phyloP scores from a whole-genome alignment of 2,113 vertebrate genomes.

The Perognathus longimembris region DNA sequence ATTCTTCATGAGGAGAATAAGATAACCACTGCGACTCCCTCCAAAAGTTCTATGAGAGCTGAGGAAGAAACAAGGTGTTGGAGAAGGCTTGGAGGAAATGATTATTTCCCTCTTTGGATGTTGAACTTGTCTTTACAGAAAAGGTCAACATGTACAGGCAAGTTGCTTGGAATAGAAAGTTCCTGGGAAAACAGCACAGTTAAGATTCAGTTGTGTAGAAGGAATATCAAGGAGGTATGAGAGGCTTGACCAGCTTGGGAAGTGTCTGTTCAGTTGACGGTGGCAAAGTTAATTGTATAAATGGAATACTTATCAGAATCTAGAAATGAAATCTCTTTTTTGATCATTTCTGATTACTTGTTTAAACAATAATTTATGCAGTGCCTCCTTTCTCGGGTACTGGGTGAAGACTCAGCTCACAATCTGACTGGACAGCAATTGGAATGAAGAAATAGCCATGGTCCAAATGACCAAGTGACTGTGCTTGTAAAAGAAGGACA shows the following conservation, averaged over 20 bases:
- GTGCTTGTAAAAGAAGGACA: not conserved
- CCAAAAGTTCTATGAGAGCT: not conserved
- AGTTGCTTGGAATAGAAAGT: slow-evolving; percentile 49
- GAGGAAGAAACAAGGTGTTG: not conserved
- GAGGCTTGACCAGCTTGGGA: slow-evolving; percentile 19
- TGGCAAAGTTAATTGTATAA: not conserved
- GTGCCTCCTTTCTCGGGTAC: not conserved
- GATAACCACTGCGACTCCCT: not conserved
- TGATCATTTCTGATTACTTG: not conserved
- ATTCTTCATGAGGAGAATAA: not conserved
- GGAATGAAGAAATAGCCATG: not conserved
- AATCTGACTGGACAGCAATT: not conserved
- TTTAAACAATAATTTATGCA: not conserved
- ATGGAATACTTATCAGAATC: not conserved
- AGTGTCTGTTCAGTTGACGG: not conserved
- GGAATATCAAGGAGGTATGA: slow-evolving; percentile 43
- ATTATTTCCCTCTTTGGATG: slow-evolving; percentile 1
- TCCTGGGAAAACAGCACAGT: slow-evolving; percentile 50
- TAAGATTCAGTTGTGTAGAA: not conserved
- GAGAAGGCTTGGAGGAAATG: not conserved
- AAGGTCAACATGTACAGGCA: slow-evolving; percentile 58
- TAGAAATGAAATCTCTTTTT: not conserved
- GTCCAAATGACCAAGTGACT: not conserved
- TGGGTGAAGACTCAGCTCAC: not conserved
- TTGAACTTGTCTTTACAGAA: slow-evolving; percentile 20